Percentiles rank a stretch among this genome's conserved stretches.
These are phyloP conservation scores for Julus scanicus DNA, from an alignment of 2,888 invertebrate species.

Conservation along the genomic window DNA sequence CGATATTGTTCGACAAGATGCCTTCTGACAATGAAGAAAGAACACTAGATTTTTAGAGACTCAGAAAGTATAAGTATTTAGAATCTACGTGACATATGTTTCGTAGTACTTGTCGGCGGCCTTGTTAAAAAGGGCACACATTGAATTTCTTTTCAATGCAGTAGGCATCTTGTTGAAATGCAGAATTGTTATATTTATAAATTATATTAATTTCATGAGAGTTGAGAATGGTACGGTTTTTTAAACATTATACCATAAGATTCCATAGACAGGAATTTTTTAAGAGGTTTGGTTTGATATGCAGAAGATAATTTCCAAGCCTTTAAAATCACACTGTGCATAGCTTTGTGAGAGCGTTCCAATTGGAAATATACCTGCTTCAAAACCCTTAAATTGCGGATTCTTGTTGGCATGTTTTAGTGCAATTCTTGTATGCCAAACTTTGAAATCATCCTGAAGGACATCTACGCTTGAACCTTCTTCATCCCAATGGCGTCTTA, in stretches of 20 bases:
- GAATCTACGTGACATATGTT: too few relatives aligned
- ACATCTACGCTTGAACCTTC: background rate
- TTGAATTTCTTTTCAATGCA: background rate
- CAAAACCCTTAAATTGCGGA: constrained; percentile 2
- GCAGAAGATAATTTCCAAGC: background rate
- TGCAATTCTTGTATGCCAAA: background rate
- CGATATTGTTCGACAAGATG: background rate
- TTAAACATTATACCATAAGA: background rate
- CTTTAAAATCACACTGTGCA: background rate
- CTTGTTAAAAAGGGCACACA: background rate
- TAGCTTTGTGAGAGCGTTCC: background rate
- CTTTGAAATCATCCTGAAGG: background rate
- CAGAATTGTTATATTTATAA: background rate
- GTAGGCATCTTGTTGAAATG: constrained; percentile 9
- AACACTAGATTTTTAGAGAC: too few relatives aligned
- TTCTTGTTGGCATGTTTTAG: background rate
- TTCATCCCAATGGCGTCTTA: background rate
- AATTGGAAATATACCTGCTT: background rate
- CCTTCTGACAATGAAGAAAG: background rate
- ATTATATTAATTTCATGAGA: background rate
- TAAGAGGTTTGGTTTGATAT: background rate
- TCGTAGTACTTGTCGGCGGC: too few relatives aligned
- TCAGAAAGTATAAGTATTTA: too few relatives aligned
- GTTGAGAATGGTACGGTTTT: background rate
- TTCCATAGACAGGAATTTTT: background rate